Evolutionary conservation across 2,888 invertebrate species (phyloP).

Genomic region (Iphiclides podalirius): DNA sequence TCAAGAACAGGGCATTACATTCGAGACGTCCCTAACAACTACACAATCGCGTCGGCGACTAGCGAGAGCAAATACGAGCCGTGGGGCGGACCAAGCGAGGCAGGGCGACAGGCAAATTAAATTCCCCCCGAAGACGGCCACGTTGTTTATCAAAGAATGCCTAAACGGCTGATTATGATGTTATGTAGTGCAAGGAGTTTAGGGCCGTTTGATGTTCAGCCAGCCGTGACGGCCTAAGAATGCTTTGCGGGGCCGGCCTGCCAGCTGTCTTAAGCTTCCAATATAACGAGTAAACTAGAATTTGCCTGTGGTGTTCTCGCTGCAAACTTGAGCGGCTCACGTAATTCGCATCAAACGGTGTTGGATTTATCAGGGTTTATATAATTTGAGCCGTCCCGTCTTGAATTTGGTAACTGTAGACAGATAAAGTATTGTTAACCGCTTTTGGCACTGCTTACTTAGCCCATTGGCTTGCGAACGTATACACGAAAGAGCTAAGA

Average conservation of each 20-base stretch:
- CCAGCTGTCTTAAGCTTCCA: conserved; percentile 22
- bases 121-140: conserved; percentile 65
- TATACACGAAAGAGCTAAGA: too few relatives aligned
- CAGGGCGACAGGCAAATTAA: conserved; percentile 53
- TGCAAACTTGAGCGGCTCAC: neutral
- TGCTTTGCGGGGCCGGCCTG: conserved; percentile 63
- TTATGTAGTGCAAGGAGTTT: conserved; percentile 36
- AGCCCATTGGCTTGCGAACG: too few relatives aligned
- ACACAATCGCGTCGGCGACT: too few relatives aligned
- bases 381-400: too few relatives aligned
- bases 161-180: conserved; percentile 70
- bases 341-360: neutral
- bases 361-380: neutral
- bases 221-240: conserved; percentile 58
- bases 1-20: too few relatives aligned
- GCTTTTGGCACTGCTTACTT: too few relatives aligned
- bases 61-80: too few relatives aligned
- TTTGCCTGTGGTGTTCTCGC: conserved; percentile 11
- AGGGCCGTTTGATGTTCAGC: conserved; percentile 64
- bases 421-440: too few relatives aligned
- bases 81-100: conserved; percentile 1
- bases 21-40: too few relatives aligned
- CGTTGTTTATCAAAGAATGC: conserved; percentile 73
- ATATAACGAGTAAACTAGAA: conserved; percentile 15
- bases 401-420: too few relatives aligned